Evolutionary conservation across 2,888 invertebrate species (phyloP).

Genomic region (Germaria angustata): DNA sequence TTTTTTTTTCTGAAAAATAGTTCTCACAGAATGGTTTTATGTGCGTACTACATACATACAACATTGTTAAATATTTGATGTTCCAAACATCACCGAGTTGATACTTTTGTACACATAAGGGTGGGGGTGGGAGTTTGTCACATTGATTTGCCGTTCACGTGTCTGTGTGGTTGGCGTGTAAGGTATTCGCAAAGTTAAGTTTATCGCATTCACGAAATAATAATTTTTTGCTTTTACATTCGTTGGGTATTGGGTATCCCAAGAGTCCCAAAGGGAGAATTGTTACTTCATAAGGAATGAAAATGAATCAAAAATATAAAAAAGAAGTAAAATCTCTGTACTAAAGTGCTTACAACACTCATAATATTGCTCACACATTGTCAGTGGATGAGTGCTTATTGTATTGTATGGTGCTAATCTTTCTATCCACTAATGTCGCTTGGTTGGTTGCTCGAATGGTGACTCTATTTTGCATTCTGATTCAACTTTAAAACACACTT

Average conservation of each 20-base stretch:
- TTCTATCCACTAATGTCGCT: conserved; percentile 57
- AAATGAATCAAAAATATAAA: conserved; percentile 42
- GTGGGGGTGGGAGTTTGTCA: conserved; percentile 23
- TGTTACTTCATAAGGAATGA: conserved; percentile 51
- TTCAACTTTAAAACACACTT: conserved; percentile 60
- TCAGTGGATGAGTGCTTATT: conserved; percentile 59
- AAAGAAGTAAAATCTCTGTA: conserved; percentile 52
- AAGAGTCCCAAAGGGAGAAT: conserved; percentile 55
- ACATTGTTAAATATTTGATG: no score
- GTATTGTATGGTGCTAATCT: conserved; percentile 62
- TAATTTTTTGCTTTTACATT: not conserved
- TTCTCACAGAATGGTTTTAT: no score
- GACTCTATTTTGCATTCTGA: conserved; percentile 61
- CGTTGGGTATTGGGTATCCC: conserved; percentile 17
- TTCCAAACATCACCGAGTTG: not conserved
- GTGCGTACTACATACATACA: no score
- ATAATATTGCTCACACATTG: conserved; percentile 49
- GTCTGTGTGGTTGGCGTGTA: conserved; percentile 32
- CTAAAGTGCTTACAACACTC: conserved; percentile 38
- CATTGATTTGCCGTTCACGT: conserved; percentile 33
- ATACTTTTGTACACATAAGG: not conserved
- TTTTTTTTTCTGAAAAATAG: no score
- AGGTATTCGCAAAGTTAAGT: conserved; percentile 44
- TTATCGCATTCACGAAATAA: conserved; percentile 29
- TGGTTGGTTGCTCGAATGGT: conserved; percentile 18